These are phyloP conservation scores for Paedocypris micromegethes DNA, from an alignment of 2,797 vertebrate species.

Conservation along the genomic window DNA sequence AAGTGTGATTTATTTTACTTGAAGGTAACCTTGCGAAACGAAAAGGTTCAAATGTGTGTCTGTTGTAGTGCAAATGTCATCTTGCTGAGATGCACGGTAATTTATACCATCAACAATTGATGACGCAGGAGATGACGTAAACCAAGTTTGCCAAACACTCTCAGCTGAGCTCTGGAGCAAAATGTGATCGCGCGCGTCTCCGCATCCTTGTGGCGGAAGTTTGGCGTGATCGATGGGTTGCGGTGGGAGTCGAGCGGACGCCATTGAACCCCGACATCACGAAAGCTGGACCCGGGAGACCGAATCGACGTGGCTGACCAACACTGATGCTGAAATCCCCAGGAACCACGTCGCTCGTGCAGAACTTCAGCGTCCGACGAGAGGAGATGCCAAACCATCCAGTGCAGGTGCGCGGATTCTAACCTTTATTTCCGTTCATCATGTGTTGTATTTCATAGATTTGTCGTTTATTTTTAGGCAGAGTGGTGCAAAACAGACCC, in stretches of 20 bases:
- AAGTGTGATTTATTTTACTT: too few relatives aligned
- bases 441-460: too few relatives aligned
- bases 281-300: conserved; percentile 98
- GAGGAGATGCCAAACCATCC: conserved; percentile 34
- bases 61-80: neutral
- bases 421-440: too few relatives aligned
- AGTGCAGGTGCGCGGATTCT: conserved; percentile 2
- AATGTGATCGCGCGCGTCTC: neutral
- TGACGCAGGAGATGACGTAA: conserved; percentile 29
- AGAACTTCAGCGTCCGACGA: conserved; percentile 25
- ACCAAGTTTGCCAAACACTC: conserved; percentile 12
- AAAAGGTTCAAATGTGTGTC: neutral
- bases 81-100: neutral
- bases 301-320: conserved; percentile 97
- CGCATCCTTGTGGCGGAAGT: neutral
- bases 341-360: conserved; percentile 20
- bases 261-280: conserved; percentile 92
- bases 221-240: conserved; percentile 77
- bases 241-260: conserved; percentile 91
- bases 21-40: too few relatives aligned
- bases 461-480: too few relatives aligned
- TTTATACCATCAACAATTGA: conserved; percentile 11
- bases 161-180: conserved; percentile 8
- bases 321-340: conserved; percentile 84
- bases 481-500: too few relatives aligned